Base-by-base conservation (phyloP, 2,888 invertebrate species). In the Antheraea yamamai region DNA sequence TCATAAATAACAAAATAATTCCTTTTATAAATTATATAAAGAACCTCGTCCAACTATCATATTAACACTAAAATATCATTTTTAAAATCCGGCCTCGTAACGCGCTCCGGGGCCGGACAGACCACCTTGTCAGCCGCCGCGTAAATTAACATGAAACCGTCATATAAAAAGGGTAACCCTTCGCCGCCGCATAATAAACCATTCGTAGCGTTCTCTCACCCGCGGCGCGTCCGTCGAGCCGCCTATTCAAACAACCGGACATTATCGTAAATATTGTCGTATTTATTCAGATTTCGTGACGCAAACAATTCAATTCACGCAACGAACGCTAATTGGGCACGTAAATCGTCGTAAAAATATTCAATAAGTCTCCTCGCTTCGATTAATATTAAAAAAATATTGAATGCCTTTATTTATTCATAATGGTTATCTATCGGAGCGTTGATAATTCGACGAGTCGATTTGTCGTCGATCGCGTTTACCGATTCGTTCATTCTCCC, bases 231-330 rank as follows among this genome's bases (percentile, higher is more conserved):
- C 81, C 83, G 84, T 87, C 80, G 85, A 82, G 88, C 89, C 87
- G 89, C 87, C 92, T 89, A 90, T 93, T 90, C 90, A 92, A 89
- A 88, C 88, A 85, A 81, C 86, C 87, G 90, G 91, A 91, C 93
- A 92, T 92, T 92, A 92, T 91, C 94, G 93, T 95, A 94, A 95
- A 95, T 94, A 94, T 95, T 94, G 89, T 94, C 92, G 92, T 94
- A 90, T 94, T 94, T 94, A 94, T 93, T 92, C 92, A 92, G 88
- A 92, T 92, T 93, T 93, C 88, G 88, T 88, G 16, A 88, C 89
- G 91, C 94, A 90, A 94, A 94, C 94, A 95, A 95, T 95, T 94
- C 94, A 93, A 94, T 95, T 94, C 93, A 93, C 92, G 92, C 93
- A 92, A 88, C 87, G 88, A 83, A 90, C 89, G 90, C 92, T 94